Base-by-base conservation (phyloP, 1,140 invertebrate genomes). In the Plutomurus gul region DNA sequence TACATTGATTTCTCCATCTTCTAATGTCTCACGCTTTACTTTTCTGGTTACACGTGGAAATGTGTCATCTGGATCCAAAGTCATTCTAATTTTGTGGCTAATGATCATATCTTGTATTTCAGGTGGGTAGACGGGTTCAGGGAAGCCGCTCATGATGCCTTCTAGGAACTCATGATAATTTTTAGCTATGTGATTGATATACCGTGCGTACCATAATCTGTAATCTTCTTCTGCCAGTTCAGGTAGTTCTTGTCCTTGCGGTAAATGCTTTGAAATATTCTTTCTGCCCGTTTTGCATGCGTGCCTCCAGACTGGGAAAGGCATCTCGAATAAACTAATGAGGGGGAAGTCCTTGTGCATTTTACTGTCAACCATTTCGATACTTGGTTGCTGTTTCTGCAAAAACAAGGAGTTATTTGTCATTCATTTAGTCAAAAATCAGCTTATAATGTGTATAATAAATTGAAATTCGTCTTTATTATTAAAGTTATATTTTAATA, bases 141-240 rank as follows among this genome's bases (percentile, higher is more conserved):
- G 40, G 49, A 47, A 74, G 1, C 72, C 72, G 36, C 36, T 74
- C 72, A 74, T 74, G 1, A 74, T 49, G 16, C 72, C 72, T 4
- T 43, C 27, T 1, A 74, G 7, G 13, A 74, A 74, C 25, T 74
- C 72, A 7, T 46, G n/a, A 16, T 74, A 49, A 30, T 46, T 74
- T 47, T 74, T 46, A 4, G 72, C 39, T 16, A 74, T 49, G 16
- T 49, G 72, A 20, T 47, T 47, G 1, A 74, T 18, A 30, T 74
- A 74, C n/a, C 72, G 72, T 0, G 43, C 72, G n/a, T 74, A 74
- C 72, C 39, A 47, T 33, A 49, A 47, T 49, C 39, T 46, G 27
- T 74, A 74, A 33, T 74, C 72, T 18, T 74, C 72, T 33, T 74
- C 72, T 20, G 72, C 27, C 13, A 74, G 13, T 33, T 74, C 72